Base-by-base conservation (phyloP, 2,113 vertebrate genomes). In the Scatophagus argus region DNA sequence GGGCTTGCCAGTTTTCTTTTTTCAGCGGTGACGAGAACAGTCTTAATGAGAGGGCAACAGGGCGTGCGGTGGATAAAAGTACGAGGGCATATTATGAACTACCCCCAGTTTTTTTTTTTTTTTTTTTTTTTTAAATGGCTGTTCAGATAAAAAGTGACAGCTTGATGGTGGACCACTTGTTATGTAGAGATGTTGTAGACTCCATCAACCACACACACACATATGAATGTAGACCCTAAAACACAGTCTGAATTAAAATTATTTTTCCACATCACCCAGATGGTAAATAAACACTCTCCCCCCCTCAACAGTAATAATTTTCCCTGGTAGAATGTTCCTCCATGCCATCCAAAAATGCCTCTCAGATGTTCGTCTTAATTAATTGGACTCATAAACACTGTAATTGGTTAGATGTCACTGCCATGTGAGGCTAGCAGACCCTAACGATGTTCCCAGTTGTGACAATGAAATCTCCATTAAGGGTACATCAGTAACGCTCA, bases 401-500 rank as follows among this genome's bases (percentile, higher is more conserved):
- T 86, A 87, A 88, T 74, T 83, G 84, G 86, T 43, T 51, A 39
- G 78, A 79, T 82, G 86, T 84, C 79, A 85, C 52, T 71, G 74
- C 70, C 56, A 49, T 62, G 81, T 86, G 77, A 62, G 52, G 69
- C 71, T 25, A 52, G 65, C 73, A 47, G 75, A 81, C 49, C 84
- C 62, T 83, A 81, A 80, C 72, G 46, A 83, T 75, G 71, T 85
- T 80, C 75, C 82, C 68, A 67, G 52, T 60, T 44, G 84, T 87
- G 84, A 89, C 84, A 86, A 83, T 88, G 84, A 88, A 87, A 81
- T 87, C 76, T 87, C 88, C 77, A 90, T 90, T 89, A 87, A 83
- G 60, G 59, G 36, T 64, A 77, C 83, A 85, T 88, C 71, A 83
- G 83, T 73, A 32, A 32, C 59, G 81, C 74, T 84, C 83, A 82